A percentile compares a stretch with the other conserved stretches of the same genome.
These are phyloP conservation scores for Linyphia triangularis DNA, from an alignment of 2,888 invertebrate genomes.

Conservation along the genomic window DNA sequence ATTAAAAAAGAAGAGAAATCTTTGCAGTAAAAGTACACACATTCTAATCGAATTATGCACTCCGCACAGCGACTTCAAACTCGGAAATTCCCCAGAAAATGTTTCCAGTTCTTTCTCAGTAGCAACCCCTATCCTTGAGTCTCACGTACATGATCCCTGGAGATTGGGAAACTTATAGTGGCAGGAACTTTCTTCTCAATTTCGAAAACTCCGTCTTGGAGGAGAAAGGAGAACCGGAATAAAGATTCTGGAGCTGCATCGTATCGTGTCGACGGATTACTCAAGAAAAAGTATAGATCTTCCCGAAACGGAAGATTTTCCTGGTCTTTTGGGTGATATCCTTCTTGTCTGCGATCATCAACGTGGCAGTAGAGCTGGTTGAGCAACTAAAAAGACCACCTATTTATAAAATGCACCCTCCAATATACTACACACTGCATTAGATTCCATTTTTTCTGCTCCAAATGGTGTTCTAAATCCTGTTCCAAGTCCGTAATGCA, in stretches of 20 bases:
- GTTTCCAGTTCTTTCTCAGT: not conserved
- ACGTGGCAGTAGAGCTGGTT: not conserved
- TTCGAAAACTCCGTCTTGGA: conserved; percentile 32
- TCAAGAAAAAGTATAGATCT: not conserved
- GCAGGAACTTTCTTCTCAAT: conserved; percentile 40
- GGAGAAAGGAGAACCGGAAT: conserved; percentile 33
- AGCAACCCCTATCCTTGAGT: conserved; percentile 9
- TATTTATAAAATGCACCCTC: conserved; percentile 20
- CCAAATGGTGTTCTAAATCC: conserved; percentile 26
- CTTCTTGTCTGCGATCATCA: conserved; percentile 52
- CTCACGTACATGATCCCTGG: conserved; percentile 53
- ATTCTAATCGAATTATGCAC: conserved; percentile 57
- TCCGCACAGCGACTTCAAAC: not conserved
- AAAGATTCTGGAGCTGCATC: conserved; percentile 20
- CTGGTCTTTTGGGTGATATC: conserved; percentile 46
- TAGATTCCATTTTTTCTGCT: conserved; percentile 31
- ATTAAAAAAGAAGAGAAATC: conserved; percentile 17
- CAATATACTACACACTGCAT: conserved; percentile 1
- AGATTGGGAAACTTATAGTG: conserved; percentile 40
- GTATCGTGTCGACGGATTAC: conserved; percentile 39
- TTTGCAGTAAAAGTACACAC: conserved; percentile 21
- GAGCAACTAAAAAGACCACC: not conserved
- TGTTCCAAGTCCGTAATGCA: conserved; percentile 24
- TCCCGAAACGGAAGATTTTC: conserved; percentile 34
- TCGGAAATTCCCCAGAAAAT: conserved; percentile 6